Evolutionary conservation across 1,140 invertebrate genomes (phyloP).

Genomic region (Ephestia elutella): DNA sequence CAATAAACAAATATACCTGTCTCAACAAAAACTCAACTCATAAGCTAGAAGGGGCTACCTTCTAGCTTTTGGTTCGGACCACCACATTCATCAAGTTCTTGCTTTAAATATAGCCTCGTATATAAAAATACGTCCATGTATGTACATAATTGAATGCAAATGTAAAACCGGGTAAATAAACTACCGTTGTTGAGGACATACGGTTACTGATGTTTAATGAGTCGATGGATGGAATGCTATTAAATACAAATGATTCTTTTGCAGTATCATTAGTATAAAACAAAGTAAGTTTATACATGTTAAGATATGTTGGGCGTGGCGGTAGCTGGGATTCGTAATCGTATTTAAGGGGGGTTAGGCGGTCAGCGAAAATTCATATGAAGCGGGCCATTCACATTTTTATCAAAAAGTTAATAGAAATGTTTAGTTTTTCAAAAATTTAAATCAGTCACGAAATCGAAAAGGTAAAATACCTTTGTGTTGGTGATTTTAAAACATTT

Average conservation of each 20-base stretch:
- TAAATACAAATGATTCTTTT: neutral
- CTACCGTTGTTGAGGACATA: neutral
- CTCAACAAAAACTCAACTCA: neutral
- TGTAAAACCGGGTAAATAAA: neutral
- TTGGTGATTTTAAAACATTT: no score
- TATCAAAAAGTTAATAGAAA: no score
- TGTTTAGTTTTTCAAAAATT: no score
- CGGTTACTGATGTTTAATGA: neutral
- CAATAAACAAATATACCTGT: no score
- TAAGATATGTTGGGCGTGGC: no score
- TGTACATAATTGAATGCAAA: neutral
- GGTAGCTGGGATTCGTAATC: no score
- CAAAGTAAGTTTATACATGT: no score
- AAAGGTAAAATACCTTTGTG: no score
- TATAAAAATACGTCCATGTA: neutral
- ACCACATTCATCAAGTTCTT: neutral
- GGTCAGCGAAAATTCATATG: no score
- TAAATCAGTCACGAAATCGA: no score
- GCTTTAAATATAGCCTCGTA: neutral
- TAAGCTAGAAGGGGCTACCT: neutral
- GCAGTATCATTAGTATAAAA: neutral
- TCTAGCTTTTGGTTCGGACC: neutral
- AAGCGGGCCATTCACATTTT: no score
- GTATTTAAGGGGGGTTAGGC: no score
- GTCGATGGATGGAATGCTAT: neutral